Base-by-base conservation (phyloP, 2,797 vertebrate genomes). In the Cephalopachus bancanus region DNA sequence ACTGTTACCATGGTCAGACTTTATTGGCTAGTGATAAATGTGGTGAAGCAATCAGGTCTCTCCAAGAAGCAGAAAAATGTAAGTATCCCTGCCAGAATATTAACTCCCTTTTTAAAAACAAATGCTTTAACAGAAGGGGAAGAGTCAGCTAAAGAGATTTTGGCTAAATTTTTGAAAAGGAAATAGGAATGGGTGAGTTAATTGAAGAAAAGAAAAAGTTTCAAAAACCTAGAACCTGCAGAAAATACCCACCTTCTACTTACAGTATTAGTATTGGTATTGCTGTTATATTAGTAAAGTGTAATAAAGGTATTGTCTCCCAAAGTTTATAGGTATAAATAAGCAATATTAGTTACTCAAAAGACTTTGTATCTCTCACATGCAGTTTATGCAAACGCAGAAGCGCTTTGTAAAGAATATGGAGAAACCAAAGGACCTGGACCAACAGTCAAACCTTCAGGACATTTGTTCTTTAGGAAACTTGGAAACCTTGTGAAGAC, bases 31-130 rank as follows among this genome's bases (percentile, higher is more conserved):
- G 98, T 80, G 99, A 99, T 98, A 99, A 99, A 97, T 99, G 99
- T 89, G 99, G 99, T 26, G 99, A 99, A 98, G 99, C 99, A 12
- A 99, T 99, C 96, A 96, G 99, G 97, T 99, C 99, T 91, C 99
- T 99, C 22, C 99, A 99, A 97, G 99, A 99, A 97, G 99, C 99
- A 49, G 99, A 99, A 97, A 99, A 99, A 98, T 99, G 99, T 99
- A 98, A 94, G 99, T 99, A 96, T 87, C 44, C 0, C 22, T 96
- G 69, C 95, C 74, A 76, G 26, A 59, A 75, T 72, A 49, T 33
- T 81, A 93, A 75, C 80, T 80, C 9, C 17, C 2, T 79, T 62
- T 78, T 72, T 33, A n/a, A 92, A 93, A 74, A 69, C 16, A 76
- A 86, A 19, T 30, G 85, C 92, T 93, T 81, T 30, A 72, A 51